Evolutionary conservation across 2,797 vertebrate species (phyloP), one percentile per base, ranked within the genome.

Genomic region (Hydrocynus forskahlii): DNA sequence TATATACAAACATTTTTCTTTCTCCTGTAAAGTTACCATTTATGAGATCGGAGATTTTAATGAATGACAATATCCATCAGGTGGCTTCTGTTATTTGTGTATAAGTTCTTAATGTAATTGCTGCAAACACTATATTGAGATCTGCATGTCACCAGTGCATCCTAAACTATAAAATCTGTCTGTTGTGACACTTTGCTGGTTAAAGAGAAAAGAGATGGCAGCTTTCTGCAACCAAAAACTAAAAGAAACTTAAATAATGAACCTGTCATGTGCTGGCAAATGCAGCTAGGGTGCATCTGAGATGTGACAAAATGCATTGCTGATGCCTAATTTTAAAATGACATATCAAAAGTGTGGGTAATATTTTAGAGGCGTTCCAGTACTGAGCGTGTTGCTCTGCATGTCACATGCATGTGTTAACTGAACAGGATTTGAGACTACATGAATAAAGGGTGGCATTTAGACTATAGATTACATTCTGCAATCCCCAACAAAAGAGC

Each of bases 171-270:
- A 14, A 54, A 54, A 57, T 71, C 14, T 54, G 21, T 52, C 2
- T 62, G 73, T 35, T 50, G 59, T 63, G 45, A 48, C 45, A 48
- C 2, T 35, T 48, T 8, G 45, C 45, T 48, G 45, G 45, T 48
- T 48, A 48, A 8, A 48, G 7, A 48, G 7, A 8, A 48, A 12
- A 8, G 7, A n/a, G 23, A 59, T 81, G 25, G 23, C 52, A 68
- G 52, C 80, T 73, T 66, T 25, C 68, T 59, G 2, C 25, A n/a
- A 38, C 29, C 16, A 16, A 19, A 82, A 82, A 79, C 16, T 45
- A 83, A 76, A 83, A 43, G 5, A 48, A 68, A 48, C 48, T 25
- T 69, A 60, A 78, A 73, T 48, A 70, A 75, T 69, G 45, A 57
- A 35, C 67, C 62, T 76, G 40, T 35, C 71, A 2, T 38, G 48